A percentile compares a stretch with the other conserved stretches of the same genome.
Evolutionary conservation across 2,797 vertebrate genomes (phyloP).

Genomic region (Ficedula albicollis): DNA sequence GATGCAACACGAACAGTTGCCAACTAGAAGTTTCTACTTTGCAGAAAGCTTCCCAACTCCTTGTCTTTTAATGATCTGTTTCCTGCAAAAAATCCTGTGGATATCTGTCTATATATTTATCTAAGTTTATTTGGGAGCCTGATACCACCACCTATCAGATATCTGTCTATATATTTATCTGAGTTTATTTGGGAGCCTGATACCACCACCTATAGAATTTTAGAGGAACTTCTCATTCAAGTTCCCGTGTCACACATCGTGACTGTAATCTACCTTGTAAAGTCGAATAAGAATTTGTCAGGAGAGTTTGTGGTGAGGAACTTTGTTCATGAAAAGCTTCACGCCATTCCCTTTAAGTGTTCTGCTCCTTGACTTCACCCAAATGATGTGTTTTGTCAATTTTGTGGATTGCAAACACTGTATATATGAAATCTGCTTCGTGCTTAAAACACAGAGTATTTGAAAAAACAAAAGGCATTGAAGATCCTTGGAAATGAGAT

Average conservation of each 20-base stretch:
- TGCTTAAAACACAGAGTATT: not conserved
- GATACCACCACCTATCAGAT: not conserved
- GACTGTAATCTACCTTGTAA: not conserved
- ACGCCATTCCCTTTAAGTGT: not conserved
- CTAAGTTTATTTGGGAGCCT: not conserved
- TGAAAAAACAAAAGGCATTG: not conserved
- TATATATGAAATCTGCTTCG: not conserved
- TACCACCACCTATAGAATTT: not conserved
- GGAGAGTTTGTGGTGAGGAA: not conserved
- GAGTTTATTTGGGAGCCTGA: not conserved
- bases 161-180: not conserved
- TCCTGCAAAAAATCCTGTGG: not conserved
- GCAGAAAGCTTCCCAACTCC: not conserved
- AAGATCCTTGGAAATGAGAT: not conserved
- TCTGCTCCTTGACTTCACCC: not conserved
- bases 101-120: not conserved
- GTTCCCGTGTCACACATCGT: not conserved
- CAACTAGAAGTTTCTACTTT: not conserved
- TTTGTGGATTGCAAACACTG: not conserved
- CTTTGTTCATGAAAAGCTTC: not conserved
- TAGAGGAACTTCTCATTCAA: not conserved
- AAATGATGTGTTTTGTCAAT: not conserved
- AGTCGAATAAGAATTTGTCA: not conserved
- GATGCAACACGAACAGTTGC: not conserved
- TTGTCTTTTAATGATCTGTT: not conserved